These are phyloP conservation scores for Halocaridina rubra DNA, from an alignment of 2,888 invertebrate species.

Conservation along the genomic window DNA sequence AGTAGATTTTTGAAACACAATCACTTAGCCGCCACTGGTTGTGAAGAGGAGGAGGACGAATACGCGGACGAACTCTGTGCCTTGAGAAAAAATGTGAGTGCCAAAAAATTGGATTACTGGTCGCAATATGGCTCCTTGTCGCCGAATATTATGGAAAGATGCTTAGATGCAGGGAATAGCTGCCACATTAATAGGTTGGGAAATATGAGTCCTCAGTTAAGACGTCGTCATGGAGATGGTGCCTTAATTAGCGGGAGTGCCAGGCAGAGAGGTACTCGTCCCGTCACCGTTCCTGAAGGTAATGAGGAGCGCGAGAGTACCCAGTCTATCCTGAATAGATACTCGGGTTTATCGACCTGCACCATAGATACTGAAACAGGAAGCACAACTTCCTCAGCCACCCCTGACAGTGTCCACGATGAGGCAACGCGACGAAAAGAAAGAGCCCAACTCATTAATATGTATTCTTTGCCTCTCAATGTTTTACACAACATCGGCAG, in stretches of 20 bases:
- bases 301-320: slow-evolving; percentile 49
- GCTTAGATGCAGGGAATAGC: slow-evolving; percentile 1
- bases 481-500: slow-evolving; percentile 50
- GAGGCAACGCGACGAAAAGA: slow-evolving; percentile 55
- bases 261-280: slow-evolving; percentile 6
- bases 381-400: slow-evolving; percentile 48
- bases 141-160: slow-evolving; percentile 47
- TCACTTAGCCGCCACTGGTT: slow-evolving; percentile 17
- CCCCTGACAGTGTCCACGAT: slow-evolving; percentile 48
- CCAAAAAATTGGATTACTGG: slow-evolving; percentile 60
- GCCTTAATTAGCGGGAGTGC: slow-evolving; percentile 25
- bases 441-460: slow-evolving; percentile 57
- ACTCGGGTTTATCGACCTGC: slow-evolving; percentile 43
- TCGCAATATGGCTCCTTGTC: slow-evolving; percentile 54
- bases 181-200: not conserved
- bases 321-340: slow-evolving; percentile 51
- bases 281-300: slow-evolving; percentile 46
- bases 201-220: slow-evolving; percentile 45
- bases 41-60: slow-evolving; percentile 57
- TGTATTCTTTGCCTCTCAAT: slow-evolving; percentile 61
- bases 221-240: slow-evolving; percentile 45
- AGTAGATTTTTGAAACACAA: slow-evolving; percentile 59
- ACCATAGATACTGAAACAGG: slow-evolving; percentile 45
- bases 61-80: slow-evolving; percentile 31
- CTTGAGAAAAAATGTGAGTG: slow-evolving; percentile 3